Conservation (phyloP, 35 echinoderm and acorn worm genomes). For the Strongylocentrotus purpuratus region DNA sequence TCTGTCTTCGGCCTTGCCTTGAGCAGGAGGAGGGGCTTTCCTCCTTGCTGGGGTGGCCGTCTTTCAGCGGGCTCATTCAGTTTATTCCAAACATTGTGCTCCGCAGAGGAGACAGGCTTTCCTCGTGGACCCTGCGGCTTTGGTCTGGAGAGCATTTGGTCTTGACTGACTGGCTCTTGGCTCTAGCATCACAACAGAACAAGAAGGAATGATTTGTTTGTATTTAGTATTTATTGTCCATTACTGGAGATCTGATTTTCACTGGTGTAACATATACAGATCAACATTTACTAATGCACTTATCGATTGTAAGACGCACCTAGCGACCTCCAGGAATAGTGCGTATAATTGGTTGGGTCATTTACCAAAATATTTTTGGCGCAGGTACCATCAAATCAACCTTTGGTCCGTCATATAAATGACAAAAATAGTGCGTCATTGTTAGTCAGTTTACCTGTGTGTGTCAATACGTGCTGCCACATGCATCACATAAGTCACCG, state of each 20-base stretch:
- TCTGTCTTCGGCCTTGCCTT: constrained; percentile 3
- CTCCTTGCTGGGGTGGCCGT: constrained; percentile 17
- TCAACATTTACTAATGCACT: too few relatives aligned
- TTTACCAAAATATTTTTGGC: too few relatives aligned
- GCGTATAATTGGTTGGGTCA: too few relatives aligned
- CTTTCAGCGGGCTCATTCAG: constrained; percentile 29
- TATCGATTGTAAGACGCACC: too few relatives aligned
- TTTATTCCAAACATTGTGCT: background rate
- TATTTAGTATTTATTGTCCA: too few relatives aligned
- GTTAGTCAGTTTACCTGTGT: too few relatives aligned
- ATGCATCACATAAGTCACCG: too few relatives aligned
- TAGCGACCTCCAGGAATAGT: too few relatives aligned
- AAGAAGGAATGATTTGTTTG: background rate
- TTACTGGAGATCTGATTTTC: too few relatives aligned
- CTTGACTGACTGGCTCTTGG: constrained; percentile 25
- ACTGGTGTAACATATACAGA: too few relatives aligned
- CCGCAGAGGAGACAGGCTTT: background rate
- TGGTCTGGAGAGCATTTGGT: constrained; percentile 64
- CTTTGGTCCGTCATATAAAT: background rate
- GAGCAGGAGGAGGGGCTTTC: background rate
- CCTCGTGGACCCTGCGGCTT: background rate
- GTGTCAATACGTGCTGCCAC: too few relatives aligned
- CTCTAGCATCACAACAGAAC: background rate
- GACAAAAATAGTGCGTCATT: background rate
- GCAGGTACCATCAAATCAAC: background rate